Base-by-base conservation (phyloP, 2,113 vertebrate species). In the Ammodytes dubius region DNA sequence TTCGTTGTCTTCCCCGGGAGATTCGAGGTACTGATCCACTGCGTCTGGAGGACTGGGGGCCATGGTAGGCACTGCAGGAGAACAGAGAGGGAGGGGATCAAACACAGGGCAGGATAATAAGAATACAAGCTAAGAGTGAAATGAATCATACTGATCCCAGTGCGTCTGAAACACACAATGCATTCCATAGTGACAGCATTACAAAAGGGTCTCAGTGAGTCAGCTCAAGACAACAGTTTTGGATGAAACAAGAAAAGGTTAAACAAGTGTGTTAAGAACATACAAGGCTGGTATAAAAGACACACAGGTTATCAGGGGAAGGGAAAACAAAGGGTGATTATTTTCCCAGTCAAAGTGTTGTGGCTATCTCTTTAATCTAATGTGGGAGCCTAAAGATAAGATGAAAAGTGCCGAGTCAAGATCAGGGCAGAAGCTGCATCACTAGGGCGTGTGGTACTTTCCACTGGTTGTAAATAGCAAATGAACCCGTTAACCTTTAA, bases 1-100 rank as follows among this genome's bases (percentile, higher is more conserved):
- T 13, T 99, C 98, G 0, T 96, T 98, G 74, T 98, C 96, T 15
- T 99, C 98, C 0, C 97, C 97, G 0, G 97, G 97, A 15, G 97
- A 96, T 94, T 99, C 97, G 0, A 99, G 97, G 91, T 99, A 99
- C 53, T 95, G 96, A 66, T 99, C 97, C 37, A 99, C 97, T 0
- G 97, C 97, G 0, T 97, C 97, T 2, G 96, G 96, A 35, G 97
- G 97, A 90, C 96, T 95, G 17, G 97, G 96, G 49, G 96, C 96
- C 67, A 96, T 93, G 15, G 96, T 96, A 79, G 97, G 97, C 96
- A 95, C 94, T 94, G 77, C 14, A 40, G 1, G 42, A 45, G 40
- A 35, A 45, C 19, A 45, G 15, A 81, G 35, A 87, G 27, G 17
- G 8, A 14, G 15, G 27, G 3, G 19, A 67, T 87, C 42, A 88